Evolutionary conservation across 2,797 vertebrate genomes (phyloP).

Genomic region (Anguilla pacifica): DNA sequence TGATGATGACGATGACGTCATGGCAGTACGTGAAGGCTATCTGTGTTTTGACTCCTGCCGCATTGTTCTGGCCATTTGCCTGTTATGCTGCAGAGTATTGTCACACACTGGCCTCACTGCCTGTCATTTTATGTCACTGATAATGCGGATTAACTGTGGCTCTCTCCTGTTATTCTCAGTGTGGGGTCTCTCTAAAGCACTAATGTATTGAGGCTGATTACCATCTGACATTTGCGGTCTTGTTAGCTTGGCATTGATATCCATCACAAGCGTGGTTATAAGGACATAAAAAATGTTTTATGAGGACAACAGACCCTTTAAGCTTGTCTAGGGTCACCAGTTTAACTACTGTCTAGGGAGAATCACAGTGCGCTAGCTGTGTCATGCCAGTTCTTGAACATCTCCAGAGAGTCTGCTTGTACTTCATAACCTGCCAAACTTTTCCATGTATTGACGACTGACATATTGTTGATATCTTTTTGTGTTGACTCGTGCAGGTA

Average conservation of each 20-base stretch:
- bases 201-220: neutral
- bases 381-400: neutral
- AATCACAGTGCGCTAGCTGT: too few species aligned
- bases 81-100: neutral
- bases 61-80: neutral
- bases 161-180: neutral
- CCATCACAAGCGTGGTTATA: neutral
- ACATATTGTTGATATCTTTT: neutral
- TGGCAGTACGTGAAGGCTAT: neutral
- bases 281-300: neutral
- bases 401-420: neutral
- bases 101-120: neutral
- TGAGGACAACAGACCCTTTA: neutral
- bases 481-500: conserved; percentile 63
- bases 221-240: neutral
- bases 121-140: neutral
- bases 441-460: neutral
- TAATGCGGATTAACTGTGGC: neutral
- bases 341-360: too few species aligned
- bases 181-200: neutral
- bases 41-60: neutral
- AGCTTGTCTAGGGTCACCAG: neutral
- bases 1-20: neutral
- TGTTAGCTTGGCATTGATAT: neutral
- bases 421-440: neutral